A percentile compares a stretch with the other conserved stretches of the same genome.
These are phyloP conservation scores for Crocodylus rhombifer DNA, from an alignment of 2,797 vertebrate genomes.

Conservation along the genomic window DNA sequence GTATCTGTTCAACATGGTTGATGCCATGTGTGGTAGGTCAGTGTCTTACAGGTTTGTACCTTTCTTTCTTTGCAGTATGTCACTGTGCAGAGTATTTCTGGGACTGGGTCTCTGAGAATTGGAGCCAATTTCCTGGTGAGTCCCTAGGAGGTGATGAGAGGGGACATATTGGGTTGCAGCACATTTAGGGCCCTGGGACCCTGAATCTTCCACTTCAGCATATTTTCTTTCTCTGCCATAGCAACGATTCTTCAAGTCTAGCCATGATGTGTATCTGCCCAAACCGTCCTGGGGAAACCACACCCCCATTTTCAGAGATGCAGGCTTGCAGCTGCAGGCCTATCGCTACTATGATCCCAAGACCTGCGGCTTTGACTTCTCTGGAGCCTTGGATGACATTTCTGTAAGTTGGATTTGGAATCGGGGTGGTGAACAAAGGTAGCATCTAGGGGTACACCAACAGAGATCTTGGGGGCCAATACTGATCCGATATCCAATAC, in stretches of 20 bases:
- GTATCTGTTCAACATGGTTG: not conserved
- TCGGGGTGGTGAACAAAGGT: not conserved
- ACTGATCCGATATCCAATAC: no score
- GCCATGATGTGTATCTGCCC: slow-evolving; percentile 92
- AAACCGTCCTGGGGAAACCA: slow-evolving; percentile 99
- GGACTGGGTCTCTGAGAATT: slow-evolving; percentile 94
- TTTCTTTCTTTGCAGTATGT: slow-evolving; percentile 84
- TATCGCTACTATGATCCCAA: slow-evolving; percentile 96
- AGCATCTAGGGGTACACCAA: not conserved
- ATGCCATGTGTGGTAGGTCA: rapidly evolving
- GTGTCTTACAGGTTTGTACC: not conserved
- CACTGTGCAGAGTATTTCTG: slow-evolving; percentile 97
- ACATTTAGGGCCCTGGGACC: not conserved
- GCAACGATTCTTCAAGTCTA: slow-evolving; percentile 92
- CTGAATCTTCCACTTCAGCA: not conserved
- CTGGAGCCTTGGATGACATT: slow-evolving; percentile 94
- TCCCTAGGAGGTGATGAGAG: not conserved
- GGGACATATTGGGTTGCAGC: rapidly evolving
- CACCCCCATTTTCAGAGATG: slow-evolving; percentile 97
- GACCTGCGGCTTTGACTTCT: slow-evolving; percentile 95
- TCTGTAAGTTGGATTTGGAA: slow-evolving; percentile 86
- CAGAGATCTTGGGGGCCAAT: no score
- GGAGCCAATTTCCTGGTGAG: slow-evolving; percentile 95
- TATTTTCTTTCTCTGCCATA: slow-evolving; percentile 60
- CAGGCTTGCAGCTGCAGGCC: slow-evolving; percentile 93